phyloP scores from a whole-genome alignment of 2,113 vertebrate genomes.

The Narcine bancroftii region DNA sequence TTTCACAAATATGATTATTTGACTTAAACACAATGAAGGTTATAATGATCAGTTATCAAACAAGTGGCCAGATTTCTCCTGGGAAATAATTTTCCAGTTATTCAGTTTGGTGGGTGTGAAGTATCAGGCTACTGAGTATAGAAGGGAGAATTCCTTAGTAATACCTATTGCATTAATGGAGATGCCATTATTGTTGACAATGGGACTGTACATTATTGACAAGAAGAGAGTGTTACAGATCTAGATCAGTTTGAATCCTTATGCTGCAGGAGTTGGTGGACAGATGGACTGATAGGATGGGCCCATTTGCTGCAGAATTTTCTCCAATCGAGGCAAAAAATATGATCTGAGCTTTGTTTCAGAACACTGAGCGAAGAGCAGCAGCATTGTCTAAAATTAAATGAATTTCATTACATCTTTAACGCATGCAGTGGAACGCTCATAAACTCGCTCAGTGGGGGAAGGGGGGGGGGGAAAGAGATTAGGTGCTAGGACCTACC shows the following conservation, averaged over 20 bases:
- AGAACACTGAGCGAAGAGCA: conserved; percentile 92
- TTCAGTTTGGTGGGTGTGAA: not conserved
- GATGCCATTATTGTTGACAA: not conserved
- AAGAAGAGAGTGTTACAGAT: not conserved
- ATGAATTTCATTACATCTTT: conserved; percentile 46
- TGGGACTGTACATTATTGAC: not conserved
- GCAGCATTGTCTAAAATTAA: conserved; percentile 81
- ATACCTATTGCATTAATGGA: not conserved
- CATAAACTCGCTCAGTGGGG: too few species aligned
- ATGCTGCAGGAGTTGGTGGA: too few species aligned
- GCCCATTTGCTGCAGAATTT: conserved; percentile 80
- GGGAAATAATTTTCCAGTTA: too few species aligned
- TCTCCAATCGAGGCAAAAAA: conserved; percentile 80
- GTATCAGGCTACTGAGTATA: not conserved
- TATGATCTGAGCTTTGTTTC: conserved; percentile 87
- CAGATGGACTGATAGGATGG: conserved; percentile 97
- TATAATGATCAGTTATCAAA: not conserved
- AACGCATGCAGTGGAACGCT: too few species aligned
- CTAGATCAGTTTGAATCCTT: not conserved
- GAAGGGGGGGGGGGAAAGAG: too few species aligned
- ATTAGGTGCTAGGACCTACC: too few species aligned
- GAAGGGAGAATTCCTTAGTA: not conserved
- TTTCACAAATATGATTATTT: not conserved
- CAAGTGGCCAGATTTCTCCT: not conserved
- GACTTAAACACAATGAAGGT: not conserved